A percentile compares a stretch with the other conserved stretches of the same genome.
Conservation (phyloP, 2,113 vertebrate genomes). For the Oenanthe oenanthe region DNA sequence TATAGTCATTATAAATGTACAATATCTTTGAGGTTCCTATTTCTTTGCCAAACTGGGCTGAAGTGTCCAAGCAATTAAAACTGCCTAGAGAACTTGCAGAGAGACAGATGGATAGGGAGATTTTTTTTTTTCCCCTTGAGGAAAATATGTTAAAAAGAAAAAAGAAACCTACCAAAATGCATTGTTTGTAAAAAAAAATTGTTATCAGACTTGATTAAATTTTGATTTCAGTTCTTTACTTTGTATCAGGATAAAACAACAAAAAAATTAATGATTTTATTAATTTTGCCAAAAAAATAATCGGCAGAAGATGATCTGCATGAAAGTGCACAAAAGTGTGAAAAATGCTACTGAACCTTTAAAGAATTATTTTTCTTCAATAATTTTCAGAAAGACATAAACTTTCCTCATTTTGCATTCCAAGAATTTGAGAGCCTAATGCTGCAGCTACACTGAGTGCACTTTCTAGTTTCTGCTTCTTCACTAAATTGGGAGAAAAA, state of each 20-base stretch:
- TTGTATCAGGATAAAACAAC: background rate
- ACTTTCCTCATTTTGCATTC: background rate
- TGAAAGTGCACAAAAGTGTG: background rate
- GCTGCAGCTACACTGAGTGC: background rate
- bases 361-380: background rate
- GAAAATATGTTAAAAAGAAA: background rate
- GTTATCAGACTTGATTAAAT: background rate
- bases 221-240: background rate
- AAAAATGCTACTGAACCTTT: background rate
- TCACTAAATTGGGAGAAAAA: background rate
- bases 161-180: background rate
- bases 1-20: background rate
- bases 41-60: background rate
- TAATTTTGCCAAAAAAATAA: background rate
- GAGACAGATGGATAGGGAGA: background rate
- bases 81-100: background rate
- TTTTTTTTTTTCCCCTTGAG: background rate
- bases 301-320: background rate
- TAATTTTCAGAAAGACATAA: background rate
- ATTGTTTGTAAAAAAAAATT: background rate
- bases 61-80: background rate
- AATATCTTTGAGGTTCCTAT: background rate
- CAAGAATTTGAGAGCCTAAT: background rate
- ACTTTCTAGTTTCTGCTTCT: background rate
- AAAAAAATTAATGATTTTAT: background rate